Conservation (phyloP, 2,888 invertebrate species). For the Geophilus truncorum region DNA sequence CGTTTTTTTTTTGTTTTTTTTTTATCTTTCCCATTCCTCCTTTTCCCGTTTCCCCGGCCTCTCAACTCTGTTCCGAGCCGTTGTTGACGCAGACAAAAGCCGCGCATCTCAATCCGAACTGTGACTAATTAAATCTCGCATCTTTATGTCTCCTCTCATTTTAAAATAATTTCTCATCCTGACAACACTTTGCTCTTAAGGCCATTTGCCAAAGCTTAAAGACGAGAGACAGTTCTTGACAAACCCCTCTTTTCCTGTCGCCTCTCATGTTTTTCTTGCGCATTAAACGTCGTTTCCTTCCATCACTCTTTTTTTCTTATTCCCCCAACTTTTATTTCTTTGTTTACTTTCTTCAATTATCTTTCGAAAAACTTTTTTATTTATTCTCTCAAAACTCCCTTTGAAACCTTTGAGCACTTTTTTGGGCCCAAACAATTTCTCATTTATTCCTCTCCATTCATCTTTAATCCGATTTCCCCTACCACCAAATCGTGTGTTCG, state of each 20-base stretch:
- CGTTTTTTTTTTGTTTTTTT: neutral
- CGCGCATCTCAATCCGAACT: neutral
- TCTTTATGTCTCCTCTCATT: neutral
- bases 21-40: neutral
- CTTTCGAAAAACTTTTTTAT: neutral
- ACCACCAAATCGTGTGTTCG: neutral
- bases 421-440: neutral
- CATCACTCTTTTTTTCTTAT: neutral
- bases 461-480: slow-evolving; percentile 1
- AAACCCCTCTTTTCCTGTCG: neutral
- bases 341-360: neutral
- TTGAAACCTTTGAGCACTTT: neutral
- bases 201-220: neutral
- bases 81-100: too few relatives aligned
- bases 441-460: neutral
- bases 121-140: slow-evolving; percentile 5
- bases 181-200: slow-evolving; percentile 3
- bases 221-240: neutral
- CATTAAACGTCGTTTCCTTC: neutral
- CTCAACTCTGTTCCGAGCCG: too few relatives aligned
- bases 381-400: neutral
- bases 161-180: slow-evolving; percentile 11
- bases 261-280: neutral
- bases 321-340: neutral
- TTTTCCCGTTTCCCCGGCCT: neutral